Percentiles rank a stretch among this genome's conserved stretches.
phyloP scores from a whole-genome alignment of 2,888 invertebrate species.

The Ochlodes sylvanus region DNA sequence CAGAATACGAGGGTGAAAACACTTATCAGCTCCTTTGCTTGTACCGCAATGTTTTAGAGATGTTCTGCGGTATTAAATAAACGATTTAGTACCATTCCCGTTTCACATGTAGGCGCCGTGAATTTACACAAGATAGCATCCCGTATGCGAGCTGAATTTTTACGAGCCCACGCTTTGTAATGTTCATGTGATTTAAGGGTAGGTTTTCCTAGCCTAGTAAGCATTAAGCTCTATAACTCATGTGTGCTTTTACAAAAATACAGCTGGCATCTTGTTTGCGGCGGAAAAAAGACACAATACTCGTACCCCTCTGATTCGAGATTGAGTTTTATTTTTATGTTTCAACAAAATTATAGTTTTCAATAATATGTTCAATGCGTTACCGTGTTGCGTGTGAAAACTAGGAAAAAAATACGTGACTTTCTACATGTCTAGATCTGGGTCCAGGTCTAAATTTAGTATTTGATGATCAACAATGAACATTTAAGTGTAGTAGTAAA shows the following conservation, averaged over 20 bases:
- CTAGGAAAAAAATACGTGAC: no score
- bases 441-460: no score
- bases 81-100: slow-evolving; percentile 3
- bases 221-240: slow-evolving; percentile 9
- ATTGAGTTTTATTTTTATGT: no score
- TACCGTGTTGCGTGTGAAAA: no score
- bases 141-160: slow-evolving; percentile 7
- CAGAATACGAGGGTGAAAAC: background rate
- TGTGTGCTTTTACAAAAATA: background rate
- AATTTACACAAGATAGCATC: slow-evolving; percentile 11
- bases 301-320: no score
- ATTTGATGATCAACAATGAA: no score
- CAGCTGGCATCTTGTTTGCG: no score
- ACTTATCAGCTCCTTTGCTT: slow-evolving; percentile 5
- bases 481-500: no score
- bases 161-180: slow-evolving; percentile 6
- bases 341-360: no score
- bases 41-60: slow-evolving; percentile 6
- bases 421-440: no score
- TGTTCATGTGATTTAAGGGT: slow-evolving; percentile 7
- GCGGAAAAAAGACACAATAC: no score
- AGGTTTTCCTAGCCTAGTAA: slow-evolving; percentile 5
- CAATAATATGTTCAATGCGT: no score
- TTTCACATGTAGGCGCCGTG: slow-evolving; percentile 4
- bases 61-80: slow-evolving; percentile 8